Evolutionary conservation across 2,113 vertebrate species (phyloP), one percentile per base, ranked within the genome.

Genomic region (Triplophysa tibetana): DNA sequence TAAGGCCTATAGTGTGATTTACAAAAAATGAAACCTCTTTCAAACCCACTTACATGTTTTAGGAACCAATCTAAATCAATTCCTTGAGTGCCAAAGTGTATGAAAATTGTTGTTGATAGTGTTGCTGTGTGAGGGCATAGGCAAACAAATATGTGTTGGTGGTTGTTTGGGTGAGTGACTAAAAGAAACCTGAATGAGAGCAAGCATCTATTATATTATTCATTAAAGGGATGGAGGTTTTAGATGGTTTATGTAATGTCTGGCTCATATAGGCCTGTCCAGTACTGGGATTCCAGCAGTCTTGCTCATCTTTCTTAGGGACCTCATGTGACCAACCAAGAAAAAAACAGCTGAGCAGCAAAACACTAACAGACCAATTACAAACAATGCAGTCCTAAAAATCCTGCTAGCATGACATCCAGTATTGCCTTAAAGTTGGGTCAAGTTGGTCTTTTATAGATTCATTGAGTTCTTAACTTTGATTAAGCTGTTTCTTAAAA

Each of bases 211-310:
- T n/a, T n/a, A n/a, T n/a, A n/a, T n/a, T n/a, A n/a, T n/a, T n/a
- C n/a, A 54, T 21, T 7, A 52, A 21, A 52, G 19, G n/a, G 10
- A 56, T 48, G n/a, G 48, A 75, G n/a, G 65, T 64, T 73, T 48
- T 82, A 79, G 81, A 79, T 83, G 82, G 76, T 82, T 89, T 84
- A 80, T 87, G 85, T 87, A 81, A 88, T 78, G 45, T 81, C 81
- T 88, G 86, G 83, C 83, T 78, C 69, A 54, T 23, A 74, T 63
- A 19, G 80, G 81, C 50, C 74, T 81, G 79, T 78, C 78, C 77
- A 33, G 52, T 56, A 41, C 77, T 62, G 38, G 65, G 84, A 89
- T 86, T 87, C 86, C 86, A 83, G 75, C 38, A 45, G 24, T 48
- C 21, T 87, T 86, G 83, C 75, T 89, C 88, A 88, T 85, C 83